Base-by-base conservation (phyloP, 2,113 vertebrate species). In the Barnardius zonarius region DNA sequence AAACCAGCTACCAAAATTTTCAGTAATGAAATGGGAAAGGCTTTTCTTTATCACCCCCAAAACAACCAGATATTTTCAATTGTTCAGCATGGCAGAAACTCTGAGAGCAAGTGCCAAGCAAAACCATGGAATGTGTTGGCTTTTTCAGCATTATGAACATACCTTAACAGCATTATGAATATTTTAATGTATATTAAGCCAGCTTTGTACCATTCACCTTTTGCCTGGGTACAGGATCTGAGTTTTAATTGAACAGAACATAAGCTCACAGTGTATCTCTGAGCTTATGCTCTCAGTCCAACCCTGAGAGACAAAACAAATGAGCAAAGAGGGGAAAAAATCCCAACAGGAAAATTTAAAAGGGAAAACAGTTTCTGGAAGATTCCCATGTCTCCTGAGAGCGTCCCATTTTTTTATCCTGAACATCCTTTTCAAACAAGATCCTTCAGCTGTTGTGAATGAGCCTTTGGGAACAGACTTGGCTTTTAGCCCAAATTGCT, bases 51-150 rank as follows among this genome's bases (percentile, higher is more conserved):
- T 52, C 52, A 72, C 57, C 57, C 48, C 80, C 72, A 73, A 92
- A 93, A 91, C 10, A 81, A 55, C 44, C 61, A 17, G 49, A 13
- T 83, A 13, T 78, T 95, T 93, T 92, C 81, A 88, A 6, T 91
- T 92, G 73, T 94, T 93, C 52, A 82, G 44, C 0, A 0, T 69
- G 90, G 88, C 86, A 94, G 79, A 96, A 96, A 90, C 57, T 96
- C 92, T 92, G 92, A 96, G 95, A 97, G 93, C 93, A 92, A 96
- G 86, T 95, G 88, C 90, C 86, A 92, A 39, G 92, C 62, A 79
- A 72, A 73, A 62, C 35, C 70, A 46, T 61, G 52, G 81, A 86
- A 76, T 81, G 30, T 79, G 69, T 91, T 92, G 83, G 83, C 83
- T 86, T 93, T 84, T 93, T 82, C 86, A 92, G 74, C 80, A 52